phyloP scores from a whole-genome alignment of 2,888 invertebrate genomes.

The Eustalomyia histrio region DNA sequence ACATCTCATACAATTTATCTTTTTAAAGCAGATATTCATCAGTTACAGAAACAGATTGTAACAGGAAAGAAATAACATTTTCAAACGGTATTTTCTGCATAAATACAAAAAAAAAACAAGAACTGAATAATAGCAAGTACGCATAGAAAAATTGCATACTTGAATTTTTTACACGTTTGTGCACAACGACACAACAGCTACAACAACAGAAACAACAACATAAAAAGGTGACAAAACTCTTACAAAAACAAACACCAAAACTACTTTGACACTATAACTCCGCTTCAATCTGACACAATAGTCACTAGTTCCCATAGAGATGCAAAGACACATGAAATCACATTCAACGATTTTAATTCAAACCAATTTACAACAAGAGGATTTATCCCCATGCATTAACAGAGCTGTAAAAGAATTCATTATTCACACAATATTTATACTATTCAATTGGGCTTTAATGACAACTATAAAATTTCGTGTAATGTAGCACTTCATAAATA shows the following conservation, averaged over 20 bases:
- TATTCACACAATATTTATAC: too few species aligned
- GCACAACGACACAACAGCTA: slow-evolving; percentile 28
- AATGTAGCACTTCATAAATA: too few species aligned
- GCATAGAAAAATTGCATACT: slow-evolving; percentile 31
- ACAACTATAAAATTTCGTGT: too few species aligned
- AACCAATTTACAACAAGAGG: slow-evolving; percentile 45
- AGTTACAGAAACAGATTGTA: slow-evolving; percentile 33
- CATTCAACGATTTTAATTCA: slow-evolving; percentile 32
- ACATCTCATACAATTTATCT: slow-evolving; percentile 37
- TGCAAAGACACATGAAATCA: slow-evolving; percentile 27
- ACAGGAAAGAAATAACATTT: neutral
- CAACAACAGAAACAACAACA: slow-evolving; percentile 14
- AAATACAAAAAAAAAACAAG: neutral
- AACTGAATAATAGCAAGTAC: slow-evolving; percentile 34
- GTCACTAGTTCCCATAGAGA: slow-evolving; percentile 43
- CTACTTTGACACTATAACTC: slow-evolving; percentile 33
- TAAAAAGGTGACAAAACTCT: slow-evolving; percentile 48
- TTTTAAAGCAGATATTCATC: slow-evolving; percentile 35
- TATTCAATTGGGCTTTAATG: too few species aligned
- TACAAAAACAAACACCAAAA: slow-evolving; percentile 15
- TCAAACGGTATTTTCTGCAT: slow-evolving; percentile 14
- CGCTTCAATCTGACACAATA: slow-evolving; percentile 21
- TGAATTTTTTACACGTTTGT: slow-evolving; percentile 45
- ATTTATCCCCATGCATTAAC: slow-evolving; percentile 24
- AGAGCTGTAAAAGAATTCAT: neutral